Conservation (phyloP, 2,113 vertebrate genomes). For the Calyptommatus sinebrachiatus region DNA sequence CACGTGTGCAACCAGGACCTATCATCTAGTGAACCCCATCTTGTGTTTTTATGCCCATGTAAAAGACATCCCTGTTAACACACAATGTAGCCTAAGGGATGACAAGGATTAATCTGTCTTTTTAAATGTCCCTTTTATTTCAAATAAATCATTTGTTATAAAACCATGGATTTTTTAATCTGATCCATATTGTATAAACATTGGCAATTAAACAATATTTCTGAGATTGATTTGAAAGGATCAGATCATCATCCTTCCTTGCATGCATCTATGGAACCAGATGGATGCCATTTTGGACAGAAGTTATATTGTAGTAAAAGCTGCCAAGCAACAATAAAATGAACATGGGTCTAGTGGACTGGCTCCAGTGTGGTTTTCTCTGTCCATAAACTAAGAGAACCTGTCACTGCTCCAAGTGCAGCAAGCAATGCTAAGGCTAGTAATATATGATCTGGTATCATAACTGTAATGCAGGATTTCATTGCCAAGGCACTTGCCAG, state of each 20-base stretch:
- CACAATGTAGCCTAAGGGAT: neutral
- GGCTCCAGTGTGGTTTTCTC: neutral
- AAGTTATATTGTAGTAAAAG: constrained; percentile 3
- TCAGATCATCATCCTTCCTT: neutral
- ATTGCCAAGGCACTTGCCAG: constrained; percentile 10
- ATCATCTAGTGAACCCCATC: too few species aligned
- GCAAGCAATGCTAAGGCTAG: neutral
- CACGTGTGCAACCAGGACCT: too few species aligned
- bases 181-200: neutral
- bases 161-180: neutral
- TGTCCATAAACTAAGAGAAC: neutral
- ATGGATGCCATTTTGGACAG: constrained; percentile 10
- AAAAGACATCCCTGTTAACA: too few species aligned
- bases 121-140: neutral
- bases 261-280: neutral
- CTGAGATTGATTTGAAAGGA: neutral
- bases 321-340: constrained; percentile 1
- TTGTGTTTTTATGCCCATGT: too few species aligned
- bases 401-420: neutral
- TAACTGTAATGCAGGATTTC: neutral
- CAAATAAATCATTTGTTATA: neutral
- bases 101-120: neutral
- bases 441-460: neutral
- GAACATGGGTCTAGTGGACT: neutral
- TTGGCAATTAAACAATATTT: neutral